These are phyloP conservation scores for Pelodiscus sinensis DNA, from an alignment of 2,113 vertebrate genomes.

Conservation along the genomic window DNA sequence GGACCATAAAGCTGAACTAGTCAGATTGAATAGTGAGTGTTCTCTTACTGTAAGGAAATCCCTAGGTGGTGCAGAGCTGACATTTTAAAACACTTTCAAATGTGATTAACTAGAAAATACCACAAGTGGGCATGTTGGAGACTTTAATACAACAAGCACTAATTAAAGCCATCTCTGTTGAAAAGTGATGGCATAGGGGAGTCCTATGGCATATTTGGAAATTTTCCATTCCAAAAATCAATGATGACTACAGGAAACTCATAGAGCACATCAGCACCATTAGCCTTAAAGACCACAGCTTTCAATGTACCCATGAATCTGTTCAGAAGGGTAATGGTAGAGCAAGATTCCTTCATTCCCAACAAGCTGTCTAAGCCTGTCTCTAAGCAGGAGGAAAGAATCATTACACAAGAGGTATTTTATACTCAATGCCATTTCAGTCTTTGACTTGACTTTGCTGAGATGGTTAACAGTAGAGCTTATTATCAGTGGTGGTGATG, in stretches of 20 bases:
- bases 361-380: background rate
- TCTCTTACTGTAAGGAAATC: conserved; percentile 1
- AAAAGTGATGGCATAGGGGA: conserved; percentile 37
- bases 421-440: background rate
- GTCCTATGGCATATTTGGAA: background rate
- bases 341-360: background rate
- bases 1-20: conserved; percentile 32
- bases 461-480: background rate
- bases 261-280: background rate
- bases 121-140: conserved; percentile 30
- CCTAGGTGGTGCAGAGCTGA: background rate
- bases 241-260: background rate
- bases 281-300: background rate
- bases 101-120: conserved; percentile 33
- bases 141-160: conserved; percentile 47
- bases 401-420: background rate
- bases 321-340: background rate
- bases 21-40: background rate
- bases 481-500: background rate
- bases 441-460: background rate
- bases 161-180: conserved; percentile 33
- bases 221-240: background rate
- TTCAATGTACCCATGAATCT: background rate
- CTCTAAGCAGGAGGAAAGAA: background rate
- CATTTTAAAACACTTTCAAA: conserved; percentile 39